A percentile compares a stretch with the other conserved stretches of the same genome.
Evolutionary conservation across 2,113 vertebrate genomes (phyloP).

Genomic region (Cyanoderma ruficeps): DNA sequence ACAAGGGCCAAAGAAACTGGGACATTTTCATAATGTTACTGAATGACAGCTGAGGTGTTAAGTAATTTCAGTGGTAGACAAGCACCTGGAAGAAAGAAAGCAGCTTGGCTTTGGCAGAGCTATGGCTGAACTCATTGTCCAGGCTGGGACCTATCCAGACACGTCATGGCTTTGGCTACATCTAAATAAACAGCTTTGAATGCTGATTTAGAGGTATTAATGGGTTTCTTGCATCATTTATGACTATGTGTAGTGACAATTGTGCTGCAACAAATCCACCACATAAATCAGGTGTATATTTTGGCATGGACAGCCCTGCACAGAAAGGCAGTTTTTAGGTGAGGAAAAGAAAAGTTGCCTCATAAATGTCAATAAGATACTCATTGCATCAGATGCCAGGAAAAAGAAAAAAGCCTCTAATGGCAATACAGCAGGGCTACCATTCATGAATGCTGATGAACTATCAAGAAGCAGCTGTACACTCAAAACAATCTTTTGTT

Average conservation of each 20-base stretch:
- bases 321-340: constrained; percentile 21
- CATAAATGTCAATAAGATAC: constrained; percentile 36
- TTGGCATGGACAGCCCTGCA: constrained; percentile 23
- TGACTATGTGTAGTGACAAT: constrained; percentile 50
- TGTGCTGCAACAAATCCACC: constrained; percentile 38
- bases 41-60: constrained; percentile 46
- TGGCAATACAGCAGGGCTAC: not conserved
- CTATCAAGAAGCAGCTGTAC: not conserved
- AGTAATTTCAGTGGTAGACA: constrained; percentile 29
- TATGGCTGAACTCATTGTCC: constrained; percentile 39
- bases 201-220: constrained; percentile 43
- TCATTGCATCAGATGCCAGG: not conserved
- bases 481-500: not conserved
- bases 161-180: constrained; percentile 50
- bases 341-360: constrained; percentile 38
- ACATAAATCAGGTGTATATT: constrained; percentile 54
- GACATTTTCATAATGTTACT: constrained; percentile 20
- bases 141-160: constrained; percentile 12
- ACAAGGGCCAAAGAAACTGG: not conserved
- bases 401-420: not conserved
- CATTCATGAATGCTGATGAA: not conserved
- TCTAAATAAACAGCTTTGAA: constrained; percentile 60
- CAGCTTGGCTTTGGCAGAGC: constrained; percentile 22
- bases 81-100: constrained; percentile 4
- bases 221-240: constrained; percentile 64